These are phyloP conservation scores for Prionace glauca DNA, from an alignment of 2,797 vertebrate genomes.

Conservation along the genomic window DNA sequence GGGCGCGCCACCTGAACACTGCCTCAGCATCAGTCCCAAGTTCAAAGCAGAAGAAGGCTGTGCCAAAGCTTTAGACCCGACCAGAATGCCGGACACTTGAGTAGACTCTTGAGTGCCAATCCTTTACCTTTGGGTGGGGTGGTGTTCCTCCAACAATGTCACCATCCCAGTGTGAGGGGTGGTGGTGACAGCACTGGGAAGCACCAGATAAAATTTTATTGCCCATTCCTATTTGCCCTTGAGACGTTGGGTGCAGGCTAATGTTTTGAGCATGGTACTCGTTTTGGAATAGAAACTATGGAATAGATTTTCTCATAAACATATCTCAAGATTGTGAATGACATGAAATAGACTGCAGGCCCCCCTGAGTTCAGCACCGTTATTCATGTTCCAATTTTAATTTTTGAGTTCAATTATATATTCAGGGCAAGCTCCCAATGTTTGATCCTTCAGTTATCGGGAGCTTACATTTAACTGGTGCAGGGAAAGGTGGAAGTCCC, in stretches of 20 bases:
- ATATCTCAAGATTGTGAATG: background rate
- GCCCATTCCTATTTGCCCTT: no score
- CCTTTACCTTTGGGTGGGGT: no score
- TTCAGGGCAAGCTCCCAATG: background rate
- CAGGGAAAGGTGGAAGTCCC: background rate
- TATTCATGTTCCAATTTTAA: background rate
- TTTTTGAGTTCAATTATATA: background rate
- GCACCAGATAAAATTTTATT: no score
- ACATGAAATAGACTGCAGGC: background rate
- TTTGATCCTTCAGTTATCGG: background rate
- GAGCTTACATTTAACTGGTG: background rate
- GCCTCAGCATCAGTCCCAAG: no score
- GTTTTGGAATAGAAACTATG: background rate
- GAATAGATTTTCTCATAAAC: background rate
- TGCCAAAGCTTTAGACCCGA: no score
- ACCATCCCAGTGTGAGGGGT: no score
- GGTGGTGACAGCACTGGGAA: no score
- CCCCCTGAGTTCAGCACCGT: background rate
- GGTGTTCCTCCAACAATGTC: no score
- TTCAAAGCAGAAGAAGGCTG: no score
- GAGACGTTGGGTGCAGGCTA: background rate
- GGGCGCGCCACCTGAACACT: no score
- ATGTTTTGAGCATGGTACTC: background rate
- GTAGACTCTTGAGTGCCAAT: no score
- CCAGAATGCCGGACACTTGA: no score